phyloP scores from a whole-genome alignment of 2,888 invertebrate species.

The Parochlus steinenii region DNA sequence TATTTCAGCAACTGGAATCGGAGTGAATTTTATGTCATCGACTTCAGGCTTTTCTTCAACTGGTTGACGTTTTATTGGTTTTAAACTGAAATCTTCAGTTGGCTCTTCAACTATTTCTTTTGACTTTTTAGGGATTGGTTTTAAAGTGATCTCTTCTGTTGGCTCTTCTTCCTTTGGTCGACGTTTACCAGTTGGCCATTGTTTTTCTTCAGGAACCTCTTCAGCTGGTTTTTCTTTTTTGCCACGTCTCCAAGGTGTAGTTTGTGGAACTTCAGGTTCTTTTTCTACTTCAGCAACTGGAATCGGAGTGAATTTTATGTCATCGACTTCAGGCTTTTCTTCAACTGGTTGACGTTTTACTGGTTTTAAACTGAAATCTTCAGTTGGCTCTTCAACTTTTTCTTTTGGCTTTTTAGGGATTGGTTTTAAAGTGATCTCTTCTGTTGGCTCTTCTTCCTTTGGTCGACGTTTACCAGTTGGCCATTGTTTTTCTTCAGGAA shows the following conservation, averaged over 20 bases:
- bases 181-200: constrained; percentile 24
- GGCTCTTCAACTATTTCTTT: constrained; percentile 21
- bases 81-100: constrained; percentile 19
- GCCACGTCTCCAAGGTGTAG: constrained; percentile 14
- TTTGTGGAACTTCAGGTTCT: constrained; percentile 22
- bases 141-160: constrained; percentile 33
- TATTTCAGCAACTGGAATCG: constrained; percentile 18
- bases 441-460: constrained; percentile 26
- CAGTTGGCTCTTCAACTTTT: constrained; percentile 19
- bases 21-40: no score
- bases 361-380: constrained; percentile 21
- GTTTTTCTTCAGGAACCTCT: constrained; percentile 23
- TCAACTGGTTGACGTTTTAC: no score
- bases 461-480: constrained; percentile 24
- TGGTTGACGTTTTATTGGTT: constrained; percentile 24
- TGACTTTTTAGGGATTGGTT: constrained; percentile 29
- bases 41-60: constrained; percentile 29
- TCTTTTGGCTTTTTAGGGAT: constrained; percentile 25
- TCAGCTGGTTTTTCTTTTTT: constrained; percentile 22
- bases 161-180: constrained; percentile 24
- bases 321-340: constrained; percentile 26
- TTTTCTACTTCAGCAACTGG: constrained; percentile 15
- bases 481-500: constrained; percentile 23
- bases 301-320: not conserved
- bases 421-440: constrained; percentile 35